Base-by-base conservation (phyloP, 1,140 invertebrate species). In the Drosophila teissieri region DNA sequence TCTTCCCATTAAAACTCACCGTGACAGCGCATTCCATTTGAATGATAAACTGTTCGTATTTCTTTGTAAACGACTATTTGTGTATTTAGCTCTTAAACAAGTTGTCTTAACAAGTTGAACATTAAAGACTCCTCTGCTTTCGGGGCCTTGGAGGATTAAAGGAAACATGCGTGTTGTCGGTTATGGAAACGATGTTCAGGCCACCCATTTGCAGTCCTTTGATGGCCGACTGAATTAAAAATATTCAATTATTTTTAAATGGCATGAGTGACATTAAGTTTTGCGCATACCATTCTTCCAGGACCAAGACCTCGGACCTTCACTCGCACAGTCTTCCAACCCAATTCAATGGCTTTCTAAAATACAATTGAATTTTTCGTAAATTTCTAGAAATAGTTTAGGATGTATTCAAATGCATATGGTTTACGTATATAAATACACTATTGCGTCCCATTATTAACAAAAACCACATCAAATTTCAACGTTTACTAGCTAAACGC, bases 201-300 rank as follows among this genome's bases (percentile, higher is more conserved):
- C 98, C 98, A 55, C 95, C 95, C 95, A 98, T 96, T 92, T 97
- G 95, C 14, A 99, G 91, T 5, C 98, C 98, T 94, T 98, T 99
- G 37, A 99, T 95, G n/a, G 97, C 95, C 61, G 97, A 95, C 96
- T 97, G 78, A 84, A 83, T 65, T 4, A 5, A 15, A 12, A 24
- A 17, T 1, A 14, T 22, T 31, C 2, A 45, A 39, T 36, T 4
- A 22, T 39, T 2, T n/a, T 3, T 45, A 2, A 5, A 8, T 12
- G 11, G 3, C 2, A 36, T 0, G 15, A 36, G 3, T 12, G 3
- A 3, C 15, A 42, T 10, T 0, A 15, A 5, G 4, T n/a, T 4
- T 1, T 31, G n/a, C 12, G 19, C 34, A 0, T 93, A 98, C 97
- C 95, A 97, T 94, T 94, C 98, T 94, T 48, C 98, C 97, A 40